Evolutionary conservation across 1,140 invertebrate species (phyloP), one percentile per base, ranked within the genome.

Genomic region (Calephelis nemesis): DNA sequence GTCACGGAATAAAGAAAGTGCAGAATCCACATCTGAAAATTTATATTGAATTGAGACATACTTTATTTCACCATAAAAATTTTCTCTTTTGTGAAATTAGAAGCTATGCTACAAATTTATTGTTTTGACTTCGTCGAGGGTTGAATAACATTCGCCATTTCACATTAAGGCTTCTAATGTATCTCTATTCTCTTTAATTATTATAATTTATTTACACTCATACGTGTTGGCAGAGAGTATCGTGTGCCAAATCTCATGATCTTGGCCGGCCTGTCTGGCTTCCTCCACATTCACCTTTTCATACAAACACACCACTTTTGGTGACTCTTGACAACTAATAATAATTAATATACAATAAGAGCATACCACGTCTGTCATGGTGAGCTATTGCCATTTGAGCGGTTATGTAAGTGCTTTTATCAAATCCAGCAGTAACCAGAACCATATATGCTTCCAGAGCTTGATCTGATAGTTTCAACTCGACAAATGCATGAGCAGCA

Each of bases 381-480:
- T 97, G 96, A 30, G 96, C 96, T 72, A 98, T 95, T 12, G 97
- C 98, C 85, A 97, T 96, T 93, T 99, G 97, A 30, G 97, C 96
- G 68, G 96, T 94, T n/a, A 99, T 93, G 90, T 99, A 99, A 62
- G 95, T 95, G 85, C 97, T 98, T 71, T 96, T 96, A 63, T 95
- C 92, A 86, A 99, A 98, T 0, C 97, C 98, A 72, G 95, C 94
- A 11, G 95, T 92, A 71, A 95, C 94, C 7, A 99, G 89, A 45
- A 94, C 93, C 73, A 94, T 94, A 83, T 98, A 99, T 62, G 98
- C 94, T 64, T 95, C 94, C 30, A 99, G 84, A 9, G 97, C 97
- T 91, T 98, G 97, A 64, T 98, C 97, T 79, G 98, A 96, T 40
- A 98, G 92, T 76, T 99, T 97, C 62, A 98, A 91, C 84, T 99